A percentile compares a stretch with the other conserved stretches of the same genome.
These are phyloP conservation scores for Sander vitreus DNA, from an alignment of 2,113 vertebrate genomes.

Conservation along the genomic window DNA sequence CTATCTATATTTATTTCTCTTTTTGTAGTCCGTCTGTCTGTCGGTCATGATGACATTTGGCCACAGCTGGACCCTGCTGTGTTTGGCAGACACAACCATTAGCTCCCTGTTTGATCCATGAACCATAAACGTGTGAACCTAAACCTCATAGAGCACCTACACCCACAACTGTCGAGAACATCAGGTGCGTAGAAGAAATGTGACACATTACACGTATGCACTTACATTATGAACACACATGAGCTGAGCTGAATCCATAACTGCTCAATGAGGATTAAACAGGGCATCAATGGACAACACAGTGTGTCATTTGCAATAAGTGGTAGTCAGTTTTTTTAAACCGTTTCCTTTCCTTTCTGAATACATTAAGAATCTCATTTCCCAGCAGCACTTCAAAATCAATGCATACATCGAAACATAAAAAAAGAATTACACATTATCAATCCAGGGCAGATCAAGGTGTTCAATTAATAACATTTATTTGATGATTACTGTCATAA, in stretches of 20 bases:
- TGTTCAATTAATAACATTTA: slow-evolving; percentile 46
- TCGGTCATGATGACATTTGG: not conserved
- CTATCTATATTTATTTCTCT: not conserved
- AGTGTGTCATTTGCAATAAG: not conserved
- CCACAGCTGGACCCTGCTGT: slow-evolving; percentile 40
- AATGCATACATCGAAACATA: slow-evolving; percentile 44
- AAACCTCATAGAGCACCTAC: slow-evolving; percentile 8
- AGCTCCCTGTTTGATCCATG: slow-evolving; percentile 22
- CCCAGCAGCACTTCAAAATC: slow-evolving; percentile 41
- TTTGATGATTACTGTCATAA: slow-evolving; percentile 47
- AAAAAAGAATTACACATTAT: slow-evolving; percentile 20
- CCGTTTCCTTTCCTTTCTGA: not conserved
- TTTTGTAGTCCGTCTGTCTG: not conserved
- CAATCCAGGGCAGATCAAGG: slow-evolving; percentile 5
- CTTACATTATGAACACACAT: not conserved
- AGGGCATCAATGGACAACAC: not conserved
- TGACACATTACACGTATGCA: not conserved
- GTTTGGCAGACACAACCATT: slow-evolving; percentile 26
- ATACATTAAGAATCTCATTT: not conserved
- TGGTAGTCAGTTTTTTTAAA: not conserved
- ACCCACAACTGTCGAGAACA: slow-evolving; percentile 22
- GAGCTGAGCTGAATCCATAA: not conserved
- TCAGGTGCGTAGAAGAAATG: slow-evolving; percentile 34
- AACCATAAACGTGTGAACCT: not conserved
- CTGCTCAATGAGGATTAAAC: slow-evolving; percentile 1